A percentile compares a stretch with the other conserved stretches of the same genome.
phyloP scores from a whole-genome alignment of 2,113 vertebrate species.

The Peromyscus californicus region DNA sequence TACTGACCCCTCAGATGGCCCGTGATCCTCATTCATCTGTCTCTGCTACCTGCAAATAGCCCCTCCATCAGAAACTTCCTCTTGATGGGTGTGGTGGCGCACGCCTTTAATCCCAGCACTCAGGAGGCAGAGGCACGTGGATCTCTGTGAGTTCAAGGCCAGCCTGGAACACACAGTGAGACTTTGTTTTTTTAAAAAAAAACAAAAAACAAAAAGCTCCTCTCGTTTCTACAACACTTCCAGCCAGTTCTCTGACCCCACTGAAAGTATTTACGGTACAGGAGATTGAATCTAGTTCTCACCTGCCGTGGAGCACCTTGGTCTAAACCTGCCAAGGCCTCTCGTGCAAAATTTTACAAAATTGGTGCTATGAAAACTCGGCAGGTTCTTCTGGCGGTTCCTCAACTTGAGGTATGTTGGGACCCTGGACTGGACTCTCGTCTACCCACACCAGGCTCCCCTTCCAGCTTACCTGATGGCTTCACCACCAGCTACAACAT shows the following conservation, averaged over 20 bases:
- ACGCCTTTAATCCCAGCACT: not conserved
- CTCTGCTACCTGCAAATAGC: constrained; percentile 56
- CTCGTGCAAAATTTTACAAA: too few species aligned
- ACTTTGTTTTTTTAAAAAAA: not conserved
- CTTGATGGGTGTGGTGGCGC: not conserved
- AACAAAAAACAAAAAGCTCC: not conserved
- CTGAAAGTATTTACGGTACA: not conserved
- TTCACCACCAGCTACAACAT: too few species aligned
- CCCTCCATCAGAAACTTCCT: constrained; percentile 43
- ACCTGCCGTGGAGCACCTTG: too few species aligned
- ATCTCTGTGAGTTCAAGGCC: not conserved
- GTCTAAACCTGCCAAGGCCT: too few species aligned
- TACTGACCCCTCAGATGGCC: constrained; percentile 80
- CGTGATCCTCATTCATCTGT: constrained; percentile 45
- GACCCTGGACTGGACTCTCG: too few species aligned
- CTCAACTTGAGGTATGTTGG: too few species aligned
- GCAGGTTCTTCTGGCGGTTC: too few species aligned
- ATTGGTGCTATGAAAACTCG: too few species aligned
- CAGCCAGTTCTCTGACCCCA: constrained; percentile 22
- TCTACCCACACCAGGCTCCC: too few species aligned
- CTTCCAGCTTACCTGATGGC: too few species aligned
- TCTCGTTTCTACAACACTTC: constrained; percentile 15
- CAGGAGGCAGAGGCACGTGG: not conserved
- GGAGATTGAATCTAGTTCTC: not conserved
- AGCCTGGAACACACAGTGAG: not conserved